Conservation (phyloP, 23 tunicate species). For the Ciona savignyi region DNA sequence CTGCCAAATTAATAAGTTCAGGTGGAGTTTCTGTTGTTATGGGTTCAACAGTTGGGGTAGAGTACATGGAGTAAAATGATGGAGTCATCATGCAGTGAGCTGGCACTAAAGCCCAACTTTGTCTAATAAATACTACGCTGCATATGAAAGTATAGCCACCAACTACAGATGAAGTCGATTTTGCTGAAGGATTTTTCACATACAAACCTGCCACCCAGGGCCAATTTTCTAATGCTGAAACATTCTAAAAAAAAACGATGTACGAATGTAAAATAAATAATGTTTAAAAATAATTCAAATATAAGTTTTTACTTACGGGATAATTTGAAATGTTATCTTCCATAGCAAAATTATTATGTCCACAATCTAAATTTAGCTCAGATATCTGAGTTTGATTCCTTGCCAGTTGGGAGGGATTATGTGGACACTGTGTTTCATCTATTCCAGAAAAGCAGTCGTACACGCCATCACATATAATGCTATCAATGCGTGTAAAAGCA, state of each 20-base stretch:
- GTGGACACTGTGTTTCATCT: constrained; percentile 61
- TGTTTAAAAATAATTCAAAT: no score
- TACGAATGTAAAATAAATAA: no score
- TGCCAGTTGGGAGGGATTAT: no score
- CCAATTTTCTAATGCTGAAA: constrained; percentile 18
- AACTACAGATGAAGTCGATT: not conserved
- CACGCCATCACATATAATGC: constrained; percentile 58
- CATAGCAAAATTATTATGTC: not conserved
- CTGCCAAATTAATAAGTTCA: not conserved
- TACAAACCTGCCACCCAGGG: constrained; percentile 80
- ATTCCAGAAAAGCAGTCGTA: constrained; percentile 85
- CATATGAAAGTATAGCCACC: constrained; percentile 42
- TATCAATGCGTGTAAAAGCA: constrained; percentile 10
- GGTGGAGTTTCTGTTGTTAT: not conserved
- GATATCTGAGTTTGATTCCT: not conserved
- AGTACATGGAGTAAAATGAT: constrained; percentile 7
- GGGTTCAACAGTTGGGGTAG: not conserved
- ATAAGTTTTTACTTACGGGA: no score
- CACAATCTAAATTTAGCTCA: constrained; percentile 8
- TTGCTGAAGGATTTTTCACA: constrained; percentile 5
- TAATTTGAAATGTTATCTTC: not conserved
- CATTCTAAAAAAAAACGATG: constrained; percentile 11
- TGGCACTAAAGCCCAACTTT: constrained; percentile 58
- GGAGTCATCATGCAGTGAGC: constrained; percentile 78
- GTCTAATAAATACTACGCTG: constrained; percentile 57